Evolutionary conservation across 2,113 vertebrate genomes (phyloP).

Genomic region (Tachycineta bicolor): DNA sequence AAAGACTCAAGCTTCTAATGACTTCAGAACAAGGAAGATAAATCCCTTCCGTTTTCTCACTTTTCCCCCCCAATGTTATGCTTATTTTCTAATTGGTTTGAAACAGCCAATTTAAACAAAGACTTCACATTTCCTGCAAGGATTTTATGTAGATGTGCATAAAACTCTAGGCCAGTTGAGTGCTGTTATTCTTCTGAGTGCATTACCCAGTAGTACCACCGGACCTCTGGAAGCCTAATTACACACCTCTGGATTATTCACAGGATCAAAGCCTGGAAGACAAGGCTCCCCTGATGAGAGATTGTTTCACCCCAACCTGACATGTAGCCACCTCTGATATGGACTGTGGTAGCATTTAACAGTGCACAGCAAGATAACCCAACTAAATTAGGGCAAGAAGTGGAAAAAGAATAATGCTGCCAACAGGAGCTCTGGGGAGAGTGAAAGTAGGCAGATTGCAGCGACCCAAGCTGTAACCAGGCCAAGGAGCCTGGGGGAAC

Average conservation of each 20-base stretch:
- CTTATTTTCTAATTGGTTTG: background rate
- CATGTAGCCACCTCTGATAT: background rate
- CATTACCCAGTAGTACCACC: accelerated
- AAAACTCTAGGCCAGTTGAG: background rate
- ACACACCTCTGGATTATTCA: background rate
- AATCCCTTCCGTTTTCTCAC: background rate
- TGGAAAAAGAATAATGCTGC: slow-evolving; percentile 17
- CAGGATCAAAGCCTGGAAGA: background rate
- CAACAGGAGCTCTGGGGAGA: slow-evolving; percentile 2
- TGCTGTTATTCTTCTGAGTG: background rate
- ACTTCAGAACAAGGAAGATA: background rate
- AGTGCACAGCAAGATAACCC: background rate
- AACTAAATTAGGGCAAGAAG: slow-evolving; percentile 27
- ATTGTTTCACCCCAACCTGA: background rate
- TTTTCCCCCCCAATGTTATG: background rate
- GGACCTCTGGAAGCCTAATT: background rate
- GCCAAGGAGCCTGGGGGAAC: background rate
- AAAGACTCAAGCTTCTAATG: background rate
- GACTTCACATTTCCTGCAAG: background rate
- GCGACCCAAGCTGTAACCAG: background rate
- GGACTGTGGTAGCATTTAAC: background rate
- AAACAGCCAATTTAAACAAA: background rate
- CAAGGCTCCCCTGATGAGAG: background rate
- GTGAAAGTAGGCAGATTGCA: slow-evolving; percentile 12
- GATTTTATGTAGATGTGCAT: background rate